phyloP scores from a whole-genome alignment of 2,888 invertebrate genomes.

The Pandemis cinnamomeana region DNA sequence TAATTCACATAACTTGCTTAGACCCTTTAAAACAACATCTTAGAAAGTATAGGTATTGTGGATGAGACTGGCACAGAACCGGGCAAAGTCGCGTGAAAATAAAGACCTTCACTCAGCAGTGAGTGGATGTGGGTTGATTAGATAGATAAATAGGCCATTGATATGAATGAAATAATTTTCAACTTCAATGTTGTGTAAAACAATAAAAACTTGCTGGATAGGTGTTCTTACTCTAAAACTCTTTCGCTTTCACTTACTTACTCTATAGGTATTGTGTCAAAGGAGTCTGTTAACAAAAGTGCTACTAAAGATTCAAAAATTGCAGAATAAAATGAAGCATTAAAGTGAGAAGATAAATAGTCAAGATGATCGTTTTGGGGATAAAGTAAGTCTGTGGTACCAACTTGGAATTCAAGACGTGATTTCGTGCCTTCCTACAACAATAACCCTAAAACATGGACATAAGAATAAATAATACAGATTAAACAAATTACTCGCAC shows the following conservation, averaged over 20 bases:
- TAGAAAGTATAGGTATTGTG: no score
- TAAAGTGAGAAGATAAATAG: constrained; percentile 13
- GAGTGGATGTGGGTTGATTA: no score
- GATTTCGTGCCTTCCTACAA: constrained; percentile 37
- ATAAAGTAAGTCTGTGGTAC: constrained; percentile 17
- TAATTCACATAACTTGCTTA: no score
- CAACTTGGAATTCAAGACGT: constrained; percentile 19
- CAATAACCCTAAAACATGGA: constrained; percentile 37
- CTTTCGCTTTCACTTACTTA: constrained; percentile 1
- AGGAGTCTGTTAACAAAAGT: neutral
- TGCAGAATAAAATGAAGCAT: neutral
- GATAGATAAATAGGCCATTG: neutral
- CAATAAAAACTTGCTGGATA: no score
- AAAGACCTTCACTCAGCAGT: no score
- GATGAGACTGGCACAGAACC: no score
- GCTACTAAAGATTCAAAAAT: neutral
- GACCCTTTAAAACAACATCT: no score
- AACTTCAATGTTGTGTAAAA: no score
- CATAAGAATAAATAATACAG: constrained; percentile 6
- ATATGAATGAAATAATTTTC: neutral
- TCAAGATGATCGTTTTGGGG: neutral
- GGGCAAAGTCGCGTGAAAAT: no score
- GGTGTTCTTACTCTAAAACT: neutral
- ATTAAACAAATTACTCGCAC: constrained; percentile 3
- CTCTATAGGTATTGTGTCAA: neutral